Evolutionary conservation across 2,888 invertebrate genomes (phyloP).

Genomic region (Tiphia femorata): DNA sequence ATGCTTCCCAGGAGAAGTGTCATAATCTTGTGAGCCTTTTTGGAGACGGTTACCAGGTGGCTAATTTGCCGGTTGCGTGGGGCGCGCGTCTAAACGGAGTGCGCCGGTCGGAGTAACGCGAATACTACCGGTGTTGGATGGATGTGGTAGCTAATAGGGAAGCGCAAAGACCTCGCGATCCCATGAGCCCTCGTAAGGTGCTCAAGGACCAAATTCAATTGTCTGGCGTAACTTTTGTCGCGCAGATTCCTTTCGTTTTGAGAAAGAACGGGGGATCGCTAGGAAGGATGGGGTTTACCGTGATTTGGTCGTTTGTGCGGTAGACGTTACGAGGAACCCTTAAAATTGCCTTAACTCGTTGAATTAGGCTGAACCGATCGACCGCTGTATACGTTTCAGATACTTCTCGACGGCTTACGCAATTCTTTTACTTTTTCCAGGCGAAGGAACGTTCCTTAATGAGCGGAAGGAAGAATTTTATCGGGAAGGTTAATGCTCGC

Average conservation of each 20-base stretch:
- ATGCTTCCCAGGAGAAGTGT: slow-evolving; percentile 36
- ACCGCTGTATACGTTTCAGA: too few relatives aligned
- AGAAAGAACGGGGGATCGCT: too few relatives aligned
- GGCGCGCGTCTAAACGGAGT: slow-evolving; percentile 34
- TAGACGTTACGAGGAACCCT: too few relatives aligned
- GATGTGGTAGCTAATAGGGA: not conserved
- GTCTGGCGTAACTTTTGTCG: slow-evolving; percentile 23
- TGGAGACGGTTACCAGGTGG: slow-evolving; percentile 53
- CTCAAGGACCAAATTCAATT: slow-evolving; percentile 33
- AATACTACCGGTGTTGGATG: slow-evolving; percentile 20
- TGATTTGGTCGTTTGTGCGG: too few relatives aligned
- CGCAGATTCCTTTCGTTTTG: too few relatives aligned
- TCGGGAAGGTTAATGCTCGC: too few relatives aligned
- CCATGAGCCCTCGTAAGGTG: slow-evolving; percentile 17
- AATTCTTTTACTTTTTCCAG: not conserved
- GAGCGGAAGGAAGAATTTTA: not conserved
- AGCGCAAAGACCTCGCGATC: not conserved
- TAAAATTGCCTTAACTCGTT: too few relatives aligned
- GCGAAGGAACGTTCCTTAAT: not conserved
- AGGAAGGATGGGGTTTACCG: too few relatives aligned
- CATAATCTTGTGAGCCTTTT: slow-evolving; percentile 52
- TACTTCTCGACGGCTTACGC: too few relatives aligned
- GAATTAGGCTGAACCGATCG: too few relatives aligned
- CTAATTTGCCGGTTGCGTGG: slow-evolving; percentile 45
- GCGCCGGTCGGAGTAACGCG: slow-evolving; percentile 27